phyloP scores from a whole-genome alignment of 23 tunicate genomes.

The Diplosoma virens region DNA sequence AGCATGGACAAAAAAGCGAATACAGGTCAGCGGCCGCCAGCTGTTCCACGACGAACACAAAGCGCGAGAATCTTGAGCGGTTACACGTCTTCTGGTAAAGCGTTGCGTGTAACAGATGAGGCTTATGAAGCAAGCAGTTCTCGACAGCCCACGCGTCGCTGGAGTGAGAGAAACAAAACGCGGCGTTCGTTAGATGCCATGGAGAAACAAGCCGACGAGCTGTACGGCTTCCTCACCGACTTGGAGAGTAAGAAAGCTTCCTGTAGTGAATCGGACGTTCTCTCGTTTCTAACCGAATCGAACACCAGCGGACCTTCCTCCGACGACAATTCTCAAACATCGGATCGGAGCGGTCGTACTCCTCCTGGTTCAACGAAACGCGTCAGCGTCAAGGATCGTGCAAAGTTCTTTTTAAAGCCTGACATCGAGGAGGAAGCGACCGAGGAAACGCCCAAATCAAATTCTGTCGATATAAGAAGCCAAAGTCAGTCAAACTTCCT shows the following conservation, averaged over 20 bases:
- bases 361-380: slow-evolving; percentile 3
- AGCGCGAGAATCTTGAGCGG: slow-evolving; percentile 24
- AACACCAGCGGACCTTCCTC: not conserved
- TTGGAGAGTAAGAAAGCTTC: slow-evolving; percentile 70
- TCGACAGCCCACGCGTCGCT: slow-evolving; percentile 44
- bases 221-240: slow-evolving; percentile 66
- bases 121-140: not conserved
- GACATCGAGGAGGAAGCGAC: slow-evolving; percentile 53
- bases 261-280: slow-evolving; percentile 32
- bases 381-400: slow-evolving; percentile 51
- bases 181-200: slow-evolving; percentile 74
- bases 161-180: slow-evolving; percentile 52
- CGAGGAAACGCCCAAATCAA: slow-evolving; percentile 6
- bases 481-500: too few species aligned
- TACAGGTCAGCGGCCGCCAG: slow-evolving; percentile 10
- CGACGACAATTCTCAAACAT: not conserved
- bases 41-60: slow-evolving; percentile 64
- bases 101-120: slow-evolving; percentile 3
- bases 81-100: not conserved
- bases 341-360: not conserved
- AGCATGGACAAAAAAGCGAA: not conserved
- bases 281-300: slow-evolving; percentile 18
- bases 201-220: slow-evolving; percentile 83
- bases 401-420: slow-evolving; percentile 45
- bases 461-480: too few species aligned